Evolutionary conservation across 2,797 vertebrate genomes (phyloP), one percentile per base, ranked within the genome.

Genomic region (Florisuga fusca): DNA sequence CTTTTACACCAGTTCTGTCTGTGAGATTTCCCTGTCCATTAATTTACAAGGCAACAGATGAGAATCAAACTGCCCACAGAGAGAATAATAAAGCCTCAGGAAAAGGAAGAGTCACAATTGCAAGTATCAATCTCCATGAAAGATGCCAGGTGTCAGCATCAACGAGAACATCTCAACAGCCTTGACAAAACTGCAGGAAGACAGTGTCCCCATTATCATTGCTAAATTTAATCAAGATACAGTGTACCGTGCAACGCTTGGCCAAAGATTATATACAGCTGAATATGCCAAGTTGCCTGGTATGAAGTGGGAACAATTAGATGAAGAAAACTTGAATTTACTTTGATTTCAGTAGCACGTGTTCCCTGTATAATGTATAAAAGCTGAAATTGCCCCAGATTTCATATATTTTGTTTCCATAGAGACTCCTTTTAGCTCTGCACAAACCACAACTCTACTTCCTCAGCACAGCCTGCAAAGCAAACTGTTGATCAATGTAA

Each of bases 391-490:
- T 76, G 83, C 25, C 89, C 83, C 71, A 86, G 87, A 76, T 93
- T 78, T 93, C 29, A 33, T 27, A 10, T 25, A 72, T 50, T 92
- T 87, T 89, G 66, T 96, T 96, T 93, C 94, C 87, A 91, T 69
- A 83, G 94, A 94, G 92, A 89, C 55, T 51, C 85, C 53, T 83
- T 26, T 46, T 18, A 46, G 10, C 64, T 67, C 71, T 67, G 48
- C 23, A 94, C 63, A 87, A 93, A 76, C 62, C 90, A 80, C 2
- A 9, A 80, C 2, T 8, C 19, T 72, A 57, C 36, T 69, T 92
- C 71, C 36, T 71, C 33, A 79, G 43, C 62, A 53, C 17, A 71
- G 38, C 6, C 55, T 46, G 9, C 10, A 23, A 89, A 77, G 23
- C 51, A 91, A 93, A 75, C 9, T 41, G 67, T 85, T 89, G 78